Base-by-base conservation (phyloP, 2,888 invertebrate species). In the Drosophila siamana region DNA sequence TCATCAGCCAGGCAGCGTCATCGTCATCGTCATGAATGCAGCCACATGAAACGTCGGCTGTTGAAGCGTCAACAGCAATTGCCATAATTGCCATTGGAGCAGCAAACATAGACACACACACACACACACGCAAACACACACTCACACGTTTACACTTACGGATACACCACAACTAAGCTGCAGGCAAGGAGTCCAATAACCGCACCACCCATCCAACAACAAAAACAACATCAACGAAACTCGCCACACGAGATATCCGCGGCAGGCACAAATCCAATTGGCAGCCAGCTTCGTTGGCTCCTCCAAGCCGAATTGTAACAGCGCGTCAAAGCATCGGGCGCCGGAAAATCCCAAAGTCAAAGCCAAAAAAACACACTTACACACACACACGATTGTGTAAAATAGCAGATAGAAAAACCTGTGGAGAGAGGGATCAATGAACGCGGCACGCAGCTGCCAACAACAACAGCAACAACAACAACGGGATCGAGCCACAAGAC, bases 11-110 rank as follows among this genome's bases (percentile, higher is more conserved):
- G 30, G 28, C 69, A 74, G 60, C 76, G 74, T 69, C 74, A 84
- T 80, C 30, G 30, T 36, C 55, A 67, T 48, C 78, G 76, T 69
- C 76, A 84, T 80, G 88, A 84, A 88, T 80, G 86, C 87, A 88
- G 64, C 79, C 84, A 68, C 73, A 79, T 74, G 84, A 88, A 81
- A 76, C 78, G 69, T 68, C 61, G 86, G 80, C 88, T 86, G 82
- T 74, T 87, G 87, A 81, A 88, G 87, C 87, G 82, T 86, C 87
- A 85, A 80, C 86, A 76, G 80, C 88, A 86, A 86, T 88, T 86
- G 89, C 80, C 80, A 82, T 85, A 88, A 85, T 87, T 89, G 88
- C 80, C 71, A 79, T 80, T 86, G 84, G 75, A 83, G 76, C 74
- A 85, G 71, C 72, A 57, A 65, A 74, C 61, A 60, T 54, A 66